These are phyloP conservation scores for Gastrophysa polygoni DNA, from an alignment of 2,888 invertebrate genomes.

Conservation along the genomic window DNA sequence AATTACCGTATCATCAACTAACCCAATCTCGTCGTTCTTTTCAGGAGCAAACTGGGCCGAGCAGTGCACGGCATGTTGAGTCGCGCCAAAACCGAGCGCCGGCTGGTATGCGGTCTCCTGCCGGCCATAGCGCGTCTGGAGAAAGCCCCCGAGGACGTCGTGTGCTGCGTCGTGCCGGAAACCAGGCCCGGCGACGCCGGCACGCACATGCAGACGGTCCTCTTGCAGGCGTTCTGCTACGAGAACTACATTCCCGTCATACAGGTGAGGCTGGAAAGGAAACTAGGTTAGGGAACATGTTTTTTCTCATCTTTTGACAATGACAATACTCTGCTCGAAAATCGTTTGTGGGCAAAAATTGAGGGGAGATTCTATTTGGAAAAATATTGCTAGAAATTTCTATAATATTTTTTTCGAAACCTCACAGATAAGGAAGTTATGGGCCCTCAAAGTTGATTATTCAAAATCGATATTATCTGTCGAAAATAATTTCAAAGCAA, in stretches of 20 bases:
- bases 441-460: too few species aligned
- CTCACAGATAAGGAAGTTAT: too few species aligned
- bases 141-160: conserved; percentile 65
- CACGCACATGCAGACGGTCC: conserved; percentile 78
- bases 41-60: conserved; percentile 61
- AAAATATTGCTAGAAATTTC: too few species aligned
- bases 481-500: too few species aligned
- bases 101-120: conserved; percentile 68
- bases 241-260: conserved; percentile 80
- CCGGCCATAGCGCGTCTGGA: conserved; percentile 68
- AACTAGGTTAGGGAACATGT: not conserved
- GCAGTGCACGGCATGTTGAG: conserved; percentile 64
- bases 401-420: too few species aligned
- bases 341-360: too few species aligned
- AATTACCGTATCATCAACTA: too few species aligned
- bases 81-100: conserved; percentile 63
- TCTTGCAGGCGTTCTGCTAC: conserved; percentile 78
- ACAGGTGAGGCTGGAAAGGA: conserved; percentile 60
- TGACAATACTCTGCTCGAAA: too few species aligned
- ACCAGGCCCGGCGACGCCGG: conserved; percentile 74
- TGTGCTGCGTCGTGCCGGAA: conserved; percentile 73
- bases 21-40: conserved; percentile 34
- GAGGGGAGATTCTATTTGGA: too few species aligned
- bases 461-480: too few species aligned
- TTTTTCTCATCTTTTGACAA: too few species aligned